A percentile compares a stretch with the other conserved stretches of the same genome.
Evolutionary conservation across 2,888 invertebrate genomes (phyloP).

Genomic region (Euzophera pinguis): DNA sequence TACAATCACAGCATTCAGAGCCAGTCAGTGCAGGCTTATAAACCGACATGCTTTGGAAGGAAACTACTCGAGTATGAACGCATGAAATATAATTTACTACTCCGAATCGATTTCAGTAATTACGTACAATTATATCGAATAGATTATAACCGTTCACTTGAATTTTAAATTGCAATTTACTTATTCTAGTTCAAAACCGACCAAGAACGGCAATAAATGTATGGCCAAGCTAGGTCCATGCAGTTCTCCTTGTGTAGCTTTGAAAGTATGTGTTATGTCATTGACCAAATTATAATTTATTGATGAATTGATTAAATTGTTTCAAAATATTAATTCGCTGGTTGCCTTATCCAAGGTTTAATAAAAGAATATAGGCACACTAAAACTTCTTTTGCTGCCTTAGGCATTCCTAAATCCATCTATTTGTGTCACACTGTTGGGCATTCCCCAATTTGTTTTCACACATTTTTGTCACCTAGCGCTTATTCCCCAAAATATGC

Average conservation of each 20-base stretch:
- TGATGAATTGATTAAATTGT: neutral
- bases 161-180: conserved; percentile 2
- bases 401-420: no score
- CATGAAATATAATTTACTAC: neutral
- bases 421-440: no score
- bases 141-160: conserved; percentile 2
- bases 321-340: no score
- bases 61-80: neutral
- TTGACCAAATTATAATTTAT: neutral
- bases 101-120: neutral
- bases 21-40: neutral
- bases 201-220: neutral
- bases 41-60: no score
- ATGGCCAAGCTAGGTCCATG: neutral
- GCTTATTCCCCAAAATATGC: no score
- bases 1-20: no score
- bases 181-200: neutral
- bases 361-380: no score
- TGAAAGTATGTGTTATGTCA: neutral
- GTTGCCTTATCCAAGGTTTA: no score
- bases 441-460: no score
- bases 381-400: no score
- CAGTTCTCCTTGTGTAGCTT: neutral
- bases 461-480: no score
- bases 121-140: neutral